A percentile compares a stretch with the other conserved stretches of the same genome.
These are phyloP conservation scores for Drosophila neotestacea DNA, from an alignment of 2,888 invertebrate genomes.

Conservation along the genomic window DNA sequence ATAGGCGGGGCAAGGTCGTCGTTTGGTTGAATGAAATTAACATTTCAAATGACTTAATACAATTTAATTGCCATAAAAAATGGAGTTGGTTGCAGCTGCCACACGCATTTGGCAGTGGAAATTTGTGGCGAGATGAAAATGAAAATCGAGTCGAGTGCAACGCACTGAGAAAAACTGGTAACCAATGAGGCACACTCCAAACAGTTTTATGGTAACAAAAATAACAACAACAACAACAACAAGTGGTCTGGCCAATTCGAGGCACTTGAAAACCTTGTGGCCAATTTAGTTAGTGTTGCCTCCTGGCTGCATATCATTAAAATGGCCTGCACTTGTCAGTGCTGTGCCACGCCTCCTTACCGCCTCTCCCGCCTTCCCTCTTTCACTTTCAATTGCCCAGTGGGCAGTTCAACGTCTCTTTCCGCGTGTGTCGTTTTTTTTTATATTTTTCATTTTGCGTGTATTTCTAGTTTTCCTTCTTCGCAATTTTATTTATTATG, in stretches of 20 bases:
- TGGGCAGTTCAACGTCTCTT: constrained; percentile 56
- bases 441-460: constrained; percentile 13
- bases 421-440: constrained; percentile 14
- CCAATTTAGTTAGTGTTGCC: constrained; percentile 16
- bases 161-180: constrained; percentile 20
- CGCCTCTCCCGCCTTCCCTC: constrained; percentile 45
- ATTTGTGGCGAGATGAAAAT: constrained; percentile 18
- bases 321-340: constrained; percentile 39
- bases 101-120: constrained; percentile 18
- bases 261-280: constrained; percentile 25
- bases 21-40: constrained; percentile 55
- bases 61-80: constrained; percentile 54
- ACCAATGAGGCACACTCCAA: constrained; percentile 1
- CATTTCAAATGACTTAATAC: constrained; percentile 71
- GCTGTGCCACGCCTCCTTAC: constrained; percentile 1
- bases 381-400: constrained; percentile 74
- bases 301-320: constrained; percentile 36
- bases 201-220: not conserved
- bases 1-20: constrained; percentile 68
- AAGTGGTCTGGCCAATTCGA: constrained; percentile 18
- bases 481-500: constrained; percentile 59
- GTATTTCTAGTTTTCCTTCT: constrained; percentile 39
- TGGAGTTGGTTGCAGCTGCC: constrained; percentile 15
- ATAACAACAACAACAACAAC: constrained; percentile 2
- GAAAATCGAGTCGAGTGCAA: constrained; percentile 22